Conservation (phyloP, 2,888 invertebrate species). For the Lithophane ornitopus region DNA sequence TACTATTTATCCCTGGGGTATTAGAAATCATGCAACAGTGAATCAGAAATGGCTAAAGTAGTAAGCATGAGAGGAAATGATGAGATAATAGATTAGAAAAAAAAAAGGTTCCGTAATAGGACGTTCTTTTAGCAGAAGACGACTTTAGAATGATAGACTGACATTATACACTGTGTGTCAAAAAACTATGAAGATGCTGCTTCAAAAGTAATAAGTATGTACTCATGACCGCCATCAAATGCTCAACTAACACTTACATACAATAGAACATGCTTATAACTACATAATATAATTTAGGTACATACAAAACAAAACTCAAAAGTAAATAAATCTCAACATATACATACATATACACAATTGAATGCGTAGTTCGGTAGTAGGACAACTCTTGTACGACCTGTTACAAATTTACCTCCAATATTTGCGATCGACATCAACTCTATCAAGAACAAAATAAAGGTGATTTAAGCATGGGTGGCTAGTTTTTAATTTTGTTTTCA, state of each 20-base stretch:
- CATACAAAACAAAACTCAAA: conserved; percentile 63
- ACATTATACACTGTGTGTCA: neutral
- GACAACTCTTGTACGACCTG: conserved; percentile 76
- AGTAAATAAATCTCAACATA: conserved; percentile 68
- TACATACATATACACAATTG: conserved; percentile 66
- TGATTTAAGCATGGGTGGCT: conserved; percentile 42
- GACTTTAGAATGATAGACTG: neutral
- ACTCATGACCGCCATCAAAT: neutral
- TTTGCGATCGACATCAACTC: conserved; percentile 55
- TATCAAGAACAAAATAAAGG: conserved; percentile 45
- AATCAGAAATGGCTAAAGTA: neutral
- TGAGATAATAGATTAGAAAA: neutral
- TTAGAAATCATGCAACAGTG: neutral
- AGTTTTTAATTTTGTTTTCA: conserved; percentile 53
- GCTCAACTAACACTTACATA: conserved; percentile 13
- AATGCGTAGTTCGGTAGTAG: conserved; percentile 81
- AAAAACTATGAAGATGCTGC: neutral
- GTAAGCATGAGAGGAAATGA: neutral
- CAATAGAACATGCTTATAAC: conserved; percentile 19
- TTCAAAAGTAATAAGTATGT: neutral
- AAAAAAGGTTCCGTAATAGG: neutral
- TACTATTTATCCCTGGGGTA: neutral
- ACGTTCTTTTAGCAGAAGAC: neutral
- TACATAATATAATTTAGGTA: conserved; percentile 47
- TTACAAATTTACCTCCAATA: conserved; percentile 66